These are phyloP conservation scores for Rousettus madagascariensis DNA, from an alignment of 2,797 vertebrate genomes.

Conservation along the genomic window DNA sequence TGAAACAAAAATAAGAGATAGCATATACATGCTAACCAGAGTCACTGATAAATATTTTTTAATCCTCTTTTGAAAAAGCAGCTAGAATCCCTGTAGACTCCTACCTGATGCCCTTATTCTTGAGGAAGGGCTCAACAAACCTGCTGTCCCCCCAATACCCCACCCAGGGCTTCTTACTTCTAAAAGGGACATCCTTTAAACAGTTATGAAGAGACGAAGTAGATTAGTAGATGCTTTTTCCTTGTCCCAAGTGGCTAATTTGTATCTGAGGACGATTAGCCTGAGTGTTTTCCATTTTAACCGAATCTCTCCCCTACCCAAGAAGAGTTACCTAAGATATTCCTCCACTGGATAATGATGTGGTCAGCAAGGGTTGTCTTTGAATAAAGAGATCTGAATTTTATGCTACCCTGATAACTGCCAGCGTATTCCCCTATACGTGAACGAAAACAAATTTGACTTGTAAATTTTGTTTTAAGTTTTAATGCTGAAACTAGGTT, in stretches of 20 bases:
- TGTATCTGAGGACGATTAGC: neutral
- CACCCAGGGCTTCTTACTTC: neutral
- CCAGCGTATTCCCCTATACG: neutral
- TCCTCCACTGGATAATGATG: neutral
- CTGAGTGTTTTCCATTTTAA: neutral
- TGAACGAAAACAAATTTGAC: slow-evolving; percentile 11
- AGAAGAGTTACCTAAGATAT: neutral
- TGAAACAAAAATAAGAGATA: neutral
- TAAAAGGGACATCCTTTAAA: neutral
- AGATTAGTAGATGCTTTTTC: neutral
- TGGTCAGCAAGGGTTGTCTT: neutral
- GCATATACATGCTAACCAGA: neutral
- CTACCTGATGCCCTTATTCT: neutral
- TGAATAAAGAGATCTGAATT: neutral
- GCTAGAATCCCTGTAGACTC: neutral
- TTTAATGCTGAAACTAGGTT: neutral
- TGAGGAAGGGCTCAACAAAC: neutral
- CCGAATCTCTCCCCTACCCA: neutral
- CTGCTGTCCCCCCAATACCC: neutral
- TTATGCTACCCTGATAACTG: neutral
- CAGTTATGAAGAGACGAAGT: neutral
- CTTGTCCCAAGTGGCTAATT: neutral
- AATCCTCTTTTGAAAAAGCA: neutral
- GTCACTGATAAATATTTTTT: neutral
- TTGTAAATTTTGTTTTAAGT: neutral